Conservation (phyloP, 2,113 vertebrate genomes). For the Erythrocercus mccallii region DNA sequence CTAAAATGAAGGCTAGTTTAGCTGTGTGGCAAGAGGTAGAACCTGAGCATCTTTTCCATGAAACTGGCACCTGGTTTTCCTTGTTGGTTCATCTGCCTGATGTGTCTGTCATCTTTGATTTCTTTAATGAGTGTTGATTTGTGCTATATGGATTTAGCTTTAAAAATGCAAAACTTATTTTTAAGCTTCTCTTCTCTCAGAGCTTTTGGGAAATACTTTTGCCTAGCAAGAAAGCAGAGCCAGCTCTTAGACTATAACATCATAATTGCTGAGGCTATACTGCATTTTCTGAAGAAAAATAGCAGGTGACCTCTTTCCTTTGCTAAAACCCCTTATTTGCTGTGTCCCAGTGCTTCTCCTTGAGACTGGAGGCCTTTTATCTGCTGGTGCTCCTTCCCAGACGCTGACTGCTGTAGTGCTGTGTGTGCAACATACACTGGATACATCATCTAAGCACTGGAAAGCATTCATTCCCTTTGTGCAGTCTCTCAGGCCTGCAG, state of each 20-base stretch:
- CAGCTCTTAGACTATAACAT: neutral
- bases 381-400: slow-evolving; percentile 32
- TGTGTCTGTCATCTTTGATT: neutral
- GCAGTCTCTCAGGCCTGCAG: slow-evolving; percentile 38
- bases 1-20: neutral
- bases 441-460: slow-evolving; percentile 16
- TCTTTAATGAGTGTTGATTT: neutral
- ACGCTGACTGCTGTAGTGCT: neutral
- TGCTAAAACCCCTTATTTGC: neutral
- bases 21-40: neutral
- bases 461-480: slow-evolving; percentile 18
- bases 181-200: neutral
- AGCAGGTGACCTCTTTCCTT: neutral
- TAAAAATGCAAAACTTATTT: neutral
- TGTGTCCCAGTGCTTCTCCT: neutral
- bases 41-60: rapidly evolving
- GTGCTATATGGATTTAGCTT: neutral
- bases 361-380: slow-evolving; percentile 12
- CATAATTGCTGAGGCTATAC: neutral
- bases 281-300: neutral
- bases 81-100: neutral
- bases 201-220: neutral
- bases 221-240: neutral
- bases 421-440: neutral
- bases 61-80: neutral